A percentile compares a stretch with the other conserved stretches of the same genome.
Conservation (phyloP, 2,797 vertebrate genomes). For the Pseudomugil tenellus region DNA sequence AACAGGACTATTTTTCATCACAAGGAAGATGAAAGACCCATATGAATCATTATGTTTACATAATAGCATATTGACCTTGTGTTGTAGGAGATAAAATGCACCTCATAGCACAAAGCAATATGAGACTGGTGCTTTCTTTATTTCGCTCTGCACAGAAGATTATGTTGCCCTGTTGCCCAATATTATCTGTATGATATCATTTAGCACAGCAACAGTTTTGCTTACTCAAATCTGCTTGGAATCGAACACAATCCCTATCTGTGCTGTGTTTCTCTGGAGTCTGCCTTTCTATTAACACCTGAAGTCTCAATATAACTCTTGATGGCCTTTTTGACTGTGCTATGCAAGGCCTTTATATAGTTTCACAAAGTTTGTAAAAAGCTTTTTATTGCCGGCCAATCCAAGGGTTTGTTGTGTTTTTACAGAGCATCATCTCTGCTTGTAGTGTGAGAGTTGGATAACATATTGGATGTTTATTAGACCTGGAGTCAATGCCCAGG, state of each 20-base stretch:
- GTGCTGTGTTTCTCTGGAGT: slow-evolving; percentile 16
- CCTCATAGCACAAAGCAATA: slow-evolving; percentile 31
- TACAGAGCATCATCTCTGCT: slow-evolving; percentile 74
- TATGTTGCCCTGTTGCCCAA: slow-evolving; percentile 9
- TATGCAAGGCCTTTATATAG: slow-evolving; percentile 63
- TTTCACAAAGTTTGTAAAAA: slow-evolving; percentile 74
- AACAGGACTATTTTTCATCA: slow-evolving; percentile 46
- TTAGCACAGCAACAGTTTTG: slow-evolving; percentile 13
- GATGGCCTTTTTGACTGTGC: slow-evolving; percentile 36
- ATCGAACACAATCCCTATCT: slow-evolving; percentile 26
- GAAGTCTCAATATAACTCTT: slow-evolving; percentile 30
- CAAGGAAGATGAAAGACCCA: slow-evolving; percentile 47
- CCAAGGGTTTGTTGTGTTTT: slow-evolving; percentile 72
- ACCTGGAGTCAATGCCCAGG: slow-evolving; percentile 71
- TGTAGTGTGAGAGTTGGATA: slow-evolving; percentile 71
- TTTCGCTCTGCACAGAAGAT: slow-evolving; percentile 35
- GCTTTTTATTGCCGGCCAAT: slow-evolving; percentile 72
- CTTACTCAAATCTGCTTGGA: slow-evolving; percentile 32
- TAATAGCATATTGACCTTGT: slow-evolving; percentile 69
- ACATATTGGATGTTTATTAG: slow-evolving; percentile 82
- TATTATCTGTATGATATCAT: slow-evolving; percentile 28
- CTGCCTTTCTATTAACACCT: slow-evolving; percentile 27
- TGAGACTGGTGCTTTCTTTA: slow-evolving; percentile 41
- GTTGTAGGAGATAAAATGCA: slow-evolving; percentile 50
- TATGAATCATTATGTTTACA: slow-evolving; percentile 64